Percentiles rank a stretch among this genome's conserved stretches.
Evolutionary conservation across 2,113 vertebrate species (phyloP).

Genomic region (Epinephelus cyanopodus): DNA sequence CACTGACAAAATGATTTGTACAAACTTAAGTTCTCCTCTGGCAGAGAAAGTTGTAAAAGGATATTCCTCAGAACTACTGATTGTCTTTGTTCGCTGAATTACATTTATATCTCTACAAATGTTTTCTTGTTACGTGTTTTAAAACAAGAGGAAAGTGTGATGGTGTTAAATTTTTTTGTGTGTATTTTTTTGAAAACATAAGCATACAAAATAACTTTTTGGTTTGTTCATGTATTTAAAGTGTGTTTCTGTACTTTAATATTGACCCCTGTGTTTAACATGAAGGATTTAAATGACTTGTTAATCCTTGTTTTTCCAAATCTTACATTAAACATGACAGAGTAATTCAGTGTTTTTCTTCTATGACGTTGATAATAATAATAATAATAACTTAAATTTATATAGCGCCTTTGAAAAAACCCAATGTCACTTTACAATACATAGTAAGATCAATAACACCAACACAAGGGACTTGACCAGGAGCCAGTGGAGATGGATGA

Average conservation of each 20-base stretch:
- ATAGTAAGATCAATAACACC: too few species aligned
- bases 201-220: not conserved
- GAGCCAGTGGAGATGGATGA: too few species aligned
- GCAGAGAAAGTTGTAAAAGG: conserved; percentile 20
- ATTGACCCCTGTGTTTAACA: not conserved
- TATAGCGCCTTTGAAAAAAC: too few species aligned
- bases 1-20: not conserved
- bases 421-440: too few species aligned
- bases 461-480: too few species aligned
- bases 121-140: not conserved
- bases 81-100: not conserved
- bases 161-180: not conserved
- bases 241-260: not conserved
- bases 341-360: too few species aligned
- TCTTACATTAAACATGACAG: not conserved
- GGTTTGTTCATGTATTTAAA: not conserved
- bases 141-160: not conserved
- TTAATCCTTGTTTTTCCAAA: not conserved
- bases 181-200: not conserved
- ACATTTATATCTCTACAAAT: not conserved
- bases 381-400: too few species aligned
- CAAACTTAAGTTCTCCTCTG: not conserved
- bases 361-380: too few species aligned
- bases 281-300: not conserved
- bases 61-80: conserved; percentile 32